Evolutionary conservation across 2,888 invertebrate species (phyloP).

Genomic region (Sympetrum striolatum): DNA sequence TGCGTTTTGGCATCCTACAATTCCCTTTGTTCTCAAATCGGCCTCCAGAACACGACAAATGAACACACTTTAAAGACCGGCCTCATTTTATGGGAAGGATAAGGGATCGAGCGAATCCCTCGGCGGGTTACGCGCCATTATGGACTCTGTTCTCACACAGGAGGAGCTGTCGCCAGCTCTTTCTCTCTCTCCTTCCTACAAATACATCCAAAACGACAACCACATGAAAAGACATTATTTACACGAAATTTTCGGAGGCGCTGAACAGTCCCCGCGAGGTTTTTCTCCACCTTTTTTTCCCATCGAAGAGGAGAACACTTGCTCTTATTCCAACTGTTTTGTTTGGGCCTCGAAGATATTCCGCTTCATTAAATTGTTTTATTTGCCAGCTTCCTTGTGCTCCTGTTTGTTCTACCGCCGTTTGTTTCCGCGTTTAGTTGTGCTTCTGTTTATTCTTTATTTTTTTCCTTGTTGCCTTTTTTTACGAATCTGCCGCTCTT

Average conservation of each 20-base stretch:
- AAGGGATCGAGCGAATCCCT: background rate
- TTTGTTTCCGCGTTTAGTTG: no score
- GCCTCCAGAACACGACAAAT: background rate
- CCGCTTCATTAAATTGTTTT: background rate
- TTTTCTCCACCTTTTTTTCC: background rate
- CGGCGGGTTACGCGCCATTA: background rate
- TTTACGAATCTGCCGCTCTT: no score
- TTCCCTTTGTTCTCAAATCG: background rate
- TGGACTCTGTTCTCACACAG: background rate
- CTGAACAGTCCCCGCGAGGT: background rate
- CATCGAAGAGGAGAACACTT: background rate
- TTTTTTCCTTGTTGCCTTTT: no score
- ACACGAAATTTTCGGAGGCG: background rate
- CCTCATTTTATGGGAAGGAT: background rate
- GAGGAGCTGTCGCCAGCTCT: background rate
- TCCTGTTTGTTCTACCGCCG: no score
- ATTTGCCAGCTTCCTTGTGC: no score
- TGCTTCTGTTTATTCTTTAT: no score
- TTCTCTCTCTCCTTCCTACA: background rate
- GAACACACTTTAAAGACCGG: background rate
- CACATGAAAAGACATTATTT: background rate
- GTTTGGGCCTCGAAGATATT: background rate
- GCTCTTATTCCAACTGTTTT: background rate
- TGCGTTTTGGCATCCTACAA: background rate
- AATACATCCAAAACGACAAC: background rate